phyloP scores from a whole-genome alignment of 2,888 invertebrate species.

The Erebia palarica region DNA sequence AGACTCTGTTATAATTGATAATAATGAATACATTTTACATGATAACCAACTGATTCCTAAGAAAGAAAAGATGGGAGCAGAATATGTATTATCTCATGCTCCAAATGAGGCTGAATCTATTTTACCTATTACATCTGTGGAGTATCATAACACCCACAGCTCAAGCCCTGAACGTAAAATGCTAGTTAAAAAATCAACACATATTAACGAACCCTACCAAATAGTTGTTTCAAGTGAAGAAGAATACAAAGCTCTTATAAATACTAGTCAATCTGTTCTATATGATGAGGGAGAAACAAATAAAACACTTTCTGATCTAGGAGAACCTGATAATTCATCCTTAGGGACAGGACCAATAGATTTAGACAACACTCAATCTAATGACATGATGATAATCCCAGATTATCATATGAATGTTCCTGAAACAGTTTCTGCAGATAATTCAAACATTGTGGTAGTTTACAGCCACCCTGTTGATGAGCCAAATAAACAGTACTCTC shows the following conservation, averaged over 20 bases:
- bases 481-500: slow-evolving; percentile 80
- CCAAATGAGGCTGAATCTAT: slow-evolving; percentile 53
- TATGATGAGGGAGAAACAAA: slow-evolving; percentile 66
- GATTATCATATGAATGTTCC: slow-evolving; percentile 82
- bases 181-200: slow-evolving; percentile 58
- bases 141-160: slow-evolving; percentile 54
- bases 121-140: slow-evolving; percentile 56
- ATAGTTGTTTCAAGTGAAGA: slow-evolving; percentile 79
- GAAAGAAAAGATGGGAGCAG: slow-evolving; percentile 48
- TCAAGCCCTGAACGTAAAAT: slow-evolving; percentile 52
- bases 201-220: slow-evolving; percentile 69
- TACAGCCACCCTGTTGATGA: slow-evolving; percentile 84
- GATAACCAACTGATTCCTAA: slow-evolving; percentile 65
- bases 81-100: slow-evolving; percentile 58
- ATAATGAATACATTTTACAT: slow-evolving; percentile 81
- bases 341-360: slow-evolving; percentile 61
- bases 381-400: slow-evolving; percentile 84
- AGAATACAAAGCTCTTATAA: slow-evolving; percentile 74
- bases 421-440: slow-evolving; percentile 72
- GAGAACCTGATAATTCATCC: slow-evolving; percentile 55
- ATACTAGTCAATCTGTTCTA: slow-evolving; percentile 72
- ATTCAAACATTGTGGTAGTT: slow-evolving; percentile 84
- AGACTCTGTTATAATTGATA: slow-evolving; percentile 80
- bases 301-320: slow-evolving; percentile 69
- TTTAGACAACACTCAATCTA: slow-evolving; percentile 78